Evolutionary conservation across 2,113 vertebrate species (phyloP).

Genomic region (Ardeotis arabs): DNA sequence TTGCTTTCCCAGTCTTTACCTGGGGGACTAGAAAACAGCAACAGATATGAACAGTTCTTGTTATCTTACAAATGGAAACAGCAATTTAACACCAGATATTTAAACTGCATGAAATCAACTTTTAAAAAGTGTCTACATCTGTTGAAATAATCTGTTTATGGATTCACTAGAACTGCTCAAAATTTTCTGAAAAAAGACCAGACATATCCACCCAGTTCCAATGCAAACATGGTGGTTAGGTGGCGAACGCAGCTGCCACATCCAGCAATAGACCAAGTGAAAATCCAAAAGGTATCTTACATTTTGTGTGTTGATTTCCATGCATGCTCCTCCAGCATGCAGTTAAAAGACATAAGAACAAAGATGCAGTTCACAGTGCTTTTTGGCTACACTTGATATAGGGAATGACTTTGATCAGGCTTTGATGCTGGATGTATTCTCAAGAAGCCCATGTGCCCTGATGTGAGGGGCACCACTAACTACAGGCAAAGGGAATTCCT

Average conservation of each 20-base stretch:
- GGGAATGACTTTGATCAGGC: neutral
- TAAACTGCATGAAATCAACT: neutral
- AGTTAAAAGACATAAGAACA: neutral
- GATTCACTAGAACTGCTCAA: neutral
- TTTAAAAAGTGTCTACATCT: neutral
- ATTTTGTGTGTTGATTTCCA: neutral
- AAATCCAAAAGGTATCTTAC: neutral
- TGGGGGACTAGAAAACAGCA: neutral
- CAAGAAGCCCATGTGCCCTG: neutral
- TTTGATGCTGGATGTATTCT: neutral
- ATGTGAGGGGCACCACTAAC: neutral
- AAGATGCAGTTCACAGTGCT: neutral
- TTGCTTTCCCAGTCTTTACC: neutral
- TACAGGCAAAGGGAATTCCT: neutral
- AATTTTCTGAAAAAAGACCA: neutral
- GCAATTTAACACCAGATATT: neutral
- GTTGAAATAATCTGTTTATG: neutral
- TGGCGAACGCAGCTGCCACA: accelerated
- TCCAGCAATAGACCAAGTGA: neutral
- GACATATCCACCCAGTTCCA: neutral
- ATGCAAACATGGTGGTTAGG: accelerated
- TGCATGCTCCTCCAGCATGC: neutral
- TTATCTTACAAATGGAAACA: neutral
- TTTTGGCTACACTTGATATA: neutral
- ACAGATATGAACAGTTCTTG: neutral